Base-by-base conservation (phyloP, 2,888 invertebrate genomes). In the Girardia tigrina region DNA sequence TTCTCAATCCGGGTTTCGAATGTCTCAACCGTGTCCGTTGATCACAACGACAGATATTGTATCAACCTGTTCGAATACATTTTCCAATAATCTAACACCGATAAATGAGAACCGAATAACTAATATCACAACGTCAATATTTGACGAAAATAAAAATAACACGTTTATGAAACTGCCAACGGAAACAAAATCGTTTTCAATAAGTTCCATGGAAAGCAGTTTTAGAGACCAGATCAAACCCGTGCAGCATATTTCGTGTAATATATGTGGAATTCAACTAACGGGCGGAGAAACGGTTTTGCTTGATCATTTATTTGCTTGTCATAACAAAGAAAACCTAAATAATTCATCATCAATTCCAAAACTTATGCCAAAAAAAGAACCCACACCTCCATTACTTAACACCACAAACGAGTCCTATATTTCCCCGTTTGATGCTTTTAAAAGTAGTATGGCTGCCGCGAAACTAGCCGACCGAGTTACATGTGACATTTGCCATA, bases 381-480 rank as follows among this genome's bases (percentile, higher is more conserved):
- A 56, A 56, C 56, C 56, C n/a, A 56, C 56, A 4, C 56, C 56
- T 4, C 56, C 56, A n/a, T n/a, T n/a, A n/a, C 20, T 56, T 20
- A 56, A 56, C 23, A 56, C 56, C n/a, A 56, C 56, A 56, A 56
- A 56, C 23, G 56, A 56, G n/a, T 56, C 56, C 4, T 56, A 56
- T 56, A 56, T 56, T 56, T 56, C 80, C 81, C 78, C 80, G 71
- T 79, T 79, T 78, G 81, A 73, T 36, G 71, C 73, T 73, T 76
- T 76, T 73, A 70, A 78, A 73, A 70, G 72, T 69, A 82, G 81
- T 78, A 82, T 83, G 82, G 81, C 82, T n/a, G 82, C 83, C 23
- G 83, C 83, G 26, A 83, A 83, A 78, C 79, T 83, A 70, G 83
- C 83, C 26, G 84, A 84, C 77, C 80, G 84, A 26, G 76, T 76